Base-by-base conservation (phyloP, 2,888 invertebrate species). In the Falcaria lacertinaria region DNA sequence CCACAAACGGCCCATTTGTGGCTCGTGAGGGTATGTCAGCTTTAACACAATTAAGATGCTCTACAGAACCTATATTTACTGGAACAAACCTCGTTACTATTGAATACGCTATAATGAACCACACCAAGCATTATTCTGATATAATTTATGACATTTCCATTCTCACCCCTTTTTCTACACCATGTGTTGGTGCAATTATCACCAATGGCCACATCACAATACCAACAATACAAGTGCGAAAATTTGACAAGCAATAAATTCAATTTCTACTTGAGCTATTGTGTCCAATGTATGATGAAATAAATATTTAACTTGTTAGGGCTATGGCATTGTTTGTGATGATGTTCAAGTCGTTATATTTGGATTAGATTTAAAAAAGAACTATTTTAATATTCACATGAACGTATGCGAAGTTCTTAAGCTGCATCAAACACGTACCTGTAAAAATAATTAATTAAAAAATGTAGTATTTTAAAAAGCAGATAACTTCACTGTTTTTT, bases 231-330 rank as follows among this genome's bases (percentile, higher is more conserved):
- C 82, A 83, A 86, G 82, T 85, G 83, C 55, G 60, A 64, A 69
- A 74, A 78, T 83, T 80, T 86, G 83, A 84, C 86, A 86, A 77
- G 79, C 74, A 73, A 86, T 85, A 85, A 87, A 88, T 87, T 84
- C 64, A 75, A 83, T 86, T 83, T 74, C 57, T 63, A 70, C 64
- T 61, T 51, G 68, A 42, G 52, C 64, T 60, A 68, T 75, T 83
- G 79, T 82, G 72, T 74, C 60, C 62, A 69, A 80, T 80, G 79
- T 72, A 58, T 69, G 65, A 68, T 76, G 74, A 79, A 81, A 85
- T 83, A 57, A 73, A 73, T 71, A 75, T 66, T 64, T 76, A 72
- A 53, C 54, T 41, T 47, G 49, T 57, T 69, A 64, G 71, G 71
- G 79, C 57, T 56, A 56, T 32, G 17, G 45, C 40, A 56, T 57